These are phyloP conservation scores for Chaenocephalus aceratus DNA, from an alignment of 2,113 vertebrate genomes.

Conservation along the genomic window DNA sequence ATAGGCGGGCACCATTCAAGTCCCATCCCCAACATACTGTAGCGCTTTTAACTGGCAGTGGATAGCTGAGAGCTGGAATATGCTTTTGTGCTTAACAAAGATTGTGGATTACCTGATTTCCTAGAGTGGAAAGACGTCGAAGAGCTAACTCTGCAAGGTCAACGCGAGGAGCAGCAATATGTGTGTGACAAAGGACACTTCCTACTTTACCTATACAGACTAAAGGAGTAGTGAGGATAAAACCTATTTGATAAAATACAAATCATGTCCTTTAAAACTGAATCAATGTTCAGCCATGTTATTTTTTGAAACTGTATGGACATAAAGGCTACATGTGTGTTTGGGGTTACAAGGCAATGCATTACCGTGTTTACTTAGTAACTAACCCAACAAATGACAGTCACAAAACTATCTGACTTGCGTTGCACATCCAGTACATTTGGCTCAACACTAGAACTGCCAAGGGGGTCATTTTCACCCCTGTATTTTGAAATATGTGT, in stretches of 20 bases:
- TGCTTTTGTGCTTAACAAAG: conserved; percentile 21
- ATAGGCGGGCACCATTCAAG: too few species aligned
- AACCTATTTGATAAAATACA: conserved; percentile 23
- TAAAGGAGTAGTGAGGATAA: neutral
- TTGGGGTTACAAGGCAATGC: neutral
- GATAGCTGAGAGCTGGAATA: conserved; percentile 18
- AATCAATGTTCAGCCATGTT: too few species aligned
- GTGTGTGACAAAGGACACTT: conserved; percentile 34
- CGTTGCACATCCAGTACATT: neutral
- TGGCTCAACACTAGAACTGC: too few species aligned
- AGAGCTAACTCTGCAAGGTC: conserved; percentile 33
- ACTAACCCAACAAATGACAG: neutral
- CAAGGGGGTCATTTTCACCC: too few species aligned
- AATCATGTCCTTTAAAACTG: neutral
- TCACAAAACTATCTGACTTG: neutral
- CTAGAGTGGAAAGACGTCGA: conserved; percentile 25
- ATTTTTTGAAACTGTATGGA: neutral
- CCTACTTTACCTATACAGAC: neutral
- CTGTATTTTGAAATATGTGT: too few species aligned
- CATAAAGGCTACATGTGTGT: neutral
- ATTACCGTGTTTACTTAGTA: too few species aligned
- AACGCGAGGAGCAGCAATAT: conserved; percentile 29
- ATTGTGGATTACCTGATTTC: conserved; percentile 11
- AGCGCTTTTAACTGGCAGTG: conserved; percentile 15
- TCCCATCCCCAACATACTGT: conserved; percentile 5